These are phyloP conservation scores for Oncorhynchus gorbuscha DNA, from an alignment of 2,113 vertebrate species.

Conservation along the genomic window DNA sequence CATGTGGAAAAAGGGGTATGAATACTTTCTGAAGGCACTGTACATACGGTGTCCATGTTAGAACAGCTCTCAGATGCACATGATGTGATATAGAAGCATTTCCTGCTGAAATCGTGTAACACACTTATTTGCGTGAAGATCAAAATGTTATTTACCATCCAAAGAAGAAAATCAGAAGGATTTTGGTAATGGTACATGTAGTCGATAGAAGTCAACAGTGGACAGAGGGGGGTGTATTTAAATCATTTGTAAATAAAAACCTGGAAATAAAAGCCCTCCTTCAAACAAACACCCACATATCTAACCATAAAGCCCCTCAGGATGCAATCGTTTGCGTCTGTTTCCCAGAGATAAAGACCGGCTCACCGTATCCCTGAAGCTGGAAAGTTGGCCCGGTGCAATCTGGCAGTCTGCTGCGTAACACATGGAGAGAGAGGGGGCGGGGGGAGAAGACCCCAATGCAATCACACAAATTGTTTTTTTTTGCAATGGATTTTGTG, in stretches of 20 bases:
- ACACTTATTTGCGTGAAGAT: conserved; percentile 7
- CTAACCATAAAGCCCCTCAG: conserved; percentile 50
- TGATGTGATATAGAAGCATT: not conserved
- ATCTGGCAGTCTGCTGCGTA: conserved; percentile 46
- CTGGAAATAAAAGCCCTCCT: conserved; percentile 32
- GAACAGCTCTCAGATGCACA: not conserved
- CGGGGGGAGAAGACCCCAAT: not conserved
- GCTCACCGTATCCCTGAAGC: conserved; percentile 44
- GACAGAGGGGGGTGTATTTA: conserved; percentile 30
- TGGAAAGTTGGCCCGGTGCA: conserved; percentile 56
- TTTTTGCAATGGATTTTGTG: not conserved
- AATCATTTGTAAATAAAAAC: conserved; percentile 50
- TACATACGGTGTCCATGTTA: too few species aligned
- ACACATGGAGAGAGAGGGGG: conserved; percentile 12
- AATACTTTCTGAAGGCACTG: too few species aligned
- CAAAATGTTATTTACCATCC: conserved; percentile 1
- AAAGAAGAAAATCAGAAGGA: conserved; percentile 2
- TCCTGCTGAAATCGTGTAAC: not conserved
- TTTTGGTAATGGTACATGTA: not conserved
- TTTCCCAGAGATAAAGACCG: conserved; percentile 63
- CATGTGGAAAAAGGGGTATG: too few species aligned
- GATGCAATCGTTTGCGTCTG: conserved; percentile 60
- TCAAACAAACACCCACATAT: conserved; percentile 56
- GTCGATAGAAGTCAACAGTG: conserved; percentile 10
- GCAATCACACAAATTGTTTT: not conserved